Evolutionary conservation across 2,113 vertebrate species (phyloP).

Genomic region (Ia io): DNA sequence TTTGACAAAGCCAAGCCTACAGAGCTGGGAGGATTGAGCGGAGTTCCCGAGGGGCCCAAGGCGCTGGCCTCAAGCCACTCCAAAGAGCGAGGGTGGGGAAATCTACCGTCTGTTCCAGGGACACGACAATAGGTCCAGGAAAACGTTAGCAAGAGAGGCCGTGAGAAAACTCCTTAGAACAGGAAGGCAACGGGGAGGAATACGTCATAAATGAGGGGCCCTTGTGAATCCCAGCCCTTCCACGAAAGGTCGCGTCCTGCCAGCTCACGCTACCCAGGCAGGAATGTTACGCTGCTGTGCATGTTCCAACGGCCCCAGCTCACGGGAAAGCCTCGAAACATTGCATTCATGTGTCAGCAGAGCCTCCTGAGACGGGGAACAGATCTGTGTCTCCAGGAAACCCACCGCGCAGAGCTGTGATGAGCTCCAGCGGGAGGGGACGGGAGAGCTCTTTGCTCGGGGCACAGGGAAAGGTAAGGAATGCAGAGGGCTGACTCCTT

Average conservation of each 20-base stretch:
- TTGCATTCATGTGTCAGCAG: neutral
- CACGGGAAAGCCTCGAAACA: neutral
- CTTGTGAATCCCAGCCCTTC: neutral
- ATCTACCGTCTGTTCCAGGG: neutral
- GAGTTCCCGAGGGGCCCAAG: neutral
- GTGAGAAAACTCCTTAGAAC: neutral
- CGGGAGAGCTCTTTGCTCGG: neutral
- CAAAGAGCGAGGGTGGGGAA: neutral
- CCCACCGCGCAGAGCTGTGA: neutral
- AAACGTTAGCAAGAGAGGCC: neutral
- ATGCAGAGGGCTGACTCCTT: neutral
- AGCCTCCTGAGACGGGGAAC: neutral
- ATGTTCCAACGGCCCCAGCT: neutral
- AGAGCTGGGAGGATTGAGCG: neutral
- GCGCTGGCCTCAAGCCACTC: neutral
- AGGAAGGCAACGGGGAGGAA: neutral
- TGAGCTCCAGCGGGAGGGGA: neutral
- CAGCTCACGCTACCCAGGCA: neutral
- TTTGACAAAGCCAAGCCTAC: neutral
- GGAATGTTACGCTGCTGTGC: neutral
- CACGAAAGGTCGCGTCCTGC: neutral
- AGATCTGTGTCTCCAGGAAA: neutral
- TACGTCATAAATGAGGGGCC: neutral
- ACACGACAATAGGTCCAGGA: neutral
- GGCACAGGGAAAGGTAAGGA: neutral